phyloP scores from a whole-genome alignment of 2,888 invertebrate species.

The Nomada flava region DNA sequence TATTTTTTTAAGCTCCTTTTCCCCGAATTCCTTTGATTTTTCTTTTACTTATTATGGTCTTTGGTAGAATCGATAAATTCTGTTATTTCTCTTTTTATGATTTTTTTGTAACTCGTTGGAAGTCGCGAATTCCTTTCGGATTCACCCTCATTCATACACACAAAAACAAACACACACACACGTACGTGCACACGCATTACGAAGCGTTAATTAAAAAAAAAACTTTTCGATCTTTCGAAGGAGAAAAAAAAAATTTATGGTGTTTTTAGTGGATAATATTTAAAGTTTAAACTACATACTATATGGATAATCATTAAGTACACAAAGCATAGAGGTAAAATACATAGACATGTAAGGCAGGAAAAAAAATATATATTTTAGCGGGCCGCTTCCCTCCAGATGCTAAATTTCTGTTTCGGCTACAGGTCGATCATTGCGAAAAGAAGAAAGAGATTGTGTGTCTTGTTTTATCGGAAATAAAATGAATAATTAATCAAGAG shows the following conservation, averaged over 20 bases:
- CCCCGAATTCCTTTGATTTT: slow-evolving; percentile 45
- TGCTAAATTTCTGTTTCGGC: slow-evolving; percentile 70
- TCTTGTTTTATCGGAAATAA: slow-evolving; percentile 10
- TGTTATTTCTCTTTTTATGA: slow-evolving; percentile 28
- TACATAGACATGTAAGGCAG: slow-evolving; percentile 80
- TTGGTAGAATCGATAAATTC: slow-evolving; percentile 42
- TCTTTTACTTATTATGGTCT: slow-evolving; percentile 35
- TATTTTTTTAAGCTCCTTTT: slow-evolving; percentile 44
- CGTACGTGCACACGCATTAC: slow-evolving; percentile 38
- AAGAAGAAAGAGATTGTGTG: slow-evolving; percentile 9
- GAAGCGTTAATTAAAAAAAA: slow-evolving; percentile 70
- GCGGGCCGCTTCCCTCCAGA: slow-evolving; percentile 80
- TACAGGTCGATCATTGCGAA: background rate
- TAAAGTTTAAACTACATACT: slow-evolving; percentile 80
- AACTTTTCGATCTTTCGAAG: slow-evolving; percentile 69
- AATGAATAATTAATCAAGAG: background rate
- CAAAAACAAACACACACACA: slow-evolving; percentile 36
- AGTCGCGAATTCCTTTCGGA: slow-evolving; percentile 52
- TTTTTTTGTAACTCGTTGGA: slow-evolving; percentile 34
- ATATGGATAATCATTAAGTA: slow-evolving; percentile 84
- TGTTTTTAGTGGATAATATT: slow-evolving; percentile 83
- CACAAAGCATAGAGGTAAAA: slow-evolving; percentile 82
- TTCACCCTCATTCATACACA: slow-evolving; percentile 58
- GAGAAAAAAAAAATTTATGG: slow-evolving; percentile 74
- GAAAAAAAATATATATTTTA: slow-evolving; percentile 68